These are phyloP conservation scores for Eilema caniola DNA, from an alignment of 2,888 invertebrate genomes.

Conservation along the genomic window DNA sequence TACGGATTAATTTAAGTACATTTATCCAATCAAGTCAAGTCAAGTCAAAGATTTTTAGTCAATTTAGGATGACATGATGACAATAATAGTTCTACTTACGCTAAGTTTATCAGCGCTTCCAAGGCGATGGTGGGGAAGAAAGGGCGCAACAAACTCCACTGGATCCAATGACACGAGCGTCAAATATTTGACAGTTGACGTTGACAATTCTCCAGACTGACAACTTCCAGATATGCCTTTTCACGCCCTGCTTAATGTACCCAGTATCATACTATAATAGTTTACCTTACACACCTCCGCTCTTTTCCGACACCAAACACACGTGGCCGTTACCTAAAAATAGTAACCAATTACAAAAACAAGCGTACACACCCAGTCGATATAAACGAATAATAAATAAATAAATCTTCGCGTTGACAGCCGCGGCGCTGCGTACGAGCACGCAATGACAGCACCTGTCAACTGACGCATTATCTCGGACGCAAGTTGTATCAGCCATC, in stretches of 20 bases:
- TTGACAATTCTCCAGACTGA: neutral
- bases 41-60: too few species aligned
- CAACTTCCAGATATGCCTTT: neutral
- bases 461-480: conserved; percentile 16
- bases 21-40: too few species aligned
- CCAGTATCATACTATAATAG: neutral
- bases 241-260: neutral
- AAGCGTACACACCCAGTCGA: conserved; percentile 3
- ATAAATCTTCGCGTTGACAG: conserved; percentile 24
- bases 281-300: neutral
- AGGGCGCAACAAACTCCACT: too few species aligned
- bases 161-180: neutral
- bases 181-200: neutral
- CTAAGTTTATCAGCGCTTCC: too few species aligned
- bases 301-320: neutral
- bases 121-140: too few species aligned
- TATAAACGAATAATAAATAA: conserved; percentile 23
- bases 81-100: too few species aligned
- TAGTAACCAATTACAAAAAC: conserved; percentile 15
- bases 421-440: conserved; percentile 7
- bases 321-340: conserved; percentile 11
- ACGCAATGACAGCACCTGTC: conserved; percentile 24
- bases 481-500: conserved; percentile 3
- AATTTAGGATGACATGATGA: too few species aligned
- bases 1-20: too few species aligned